Conservation (phyloP, 2,888 invertebrate genomes). For the Drosophila anomalata region DNA sequence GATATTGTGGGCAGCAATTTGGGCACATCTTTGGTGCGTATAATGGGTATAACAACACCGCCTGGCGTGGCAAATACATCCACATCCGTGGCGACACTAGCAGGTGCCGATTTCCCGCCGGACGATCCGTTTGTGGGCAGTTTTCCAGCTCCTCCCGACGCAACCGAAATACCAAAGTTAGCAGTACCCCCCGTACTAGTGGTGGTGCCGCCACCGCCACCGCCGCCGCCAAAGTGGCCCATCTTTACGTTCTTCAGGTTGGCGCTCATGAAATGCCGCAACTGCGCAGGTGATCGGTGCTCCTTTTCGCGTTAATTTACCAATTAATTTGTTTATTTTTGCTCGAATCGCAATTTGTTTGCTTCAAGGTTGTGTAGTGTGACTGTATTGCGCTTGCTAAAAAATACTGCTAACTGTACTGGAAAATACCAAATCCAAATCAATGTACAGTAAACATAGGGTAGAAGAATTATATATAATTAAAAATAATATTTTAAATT, state of each 20-base stretch:
- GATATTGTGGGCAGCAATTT: slow-evolving; percentile 88
- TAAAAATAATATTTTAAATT: not conserved
- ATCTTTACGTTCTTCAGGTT: slow-evolving; percentile 63
- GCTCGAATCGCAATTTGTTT: slow-evolving; percentile 24
- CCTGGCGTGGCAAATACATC: slow-evolving; percentile 49
- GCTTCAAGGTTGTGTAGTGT: slow-evolving; percentile 8
- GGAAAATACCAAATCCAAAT: not conserved
- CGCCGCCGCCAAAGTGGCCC: slow-evolving; percentile 57
- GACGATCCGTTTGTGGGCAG: slow-evolving; percentile 53
- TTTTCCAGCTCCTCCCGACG: slow-evolving; percentile 52
- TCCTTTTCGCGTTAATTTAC: slow-evolving; percentile 36
- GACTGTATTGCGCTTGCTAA: not conserved
- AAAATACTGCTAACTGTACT: no score
- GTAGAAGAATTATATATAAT: not conserved
- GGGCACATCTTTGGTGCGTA: slow-evolving; percentile 89
- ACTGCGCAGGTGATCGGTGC: slow-evolving; percentile 10
- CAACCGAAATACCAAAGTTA: slow-evolving; percentile 24
- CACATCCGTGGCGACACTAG: slow-evolving; percentile 30
- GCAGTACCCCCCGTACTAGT: slow-evolving; percentile 10
- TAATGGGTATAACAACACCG: slow-evolving; percentile 85
- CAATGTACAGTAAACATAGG: not conserved
- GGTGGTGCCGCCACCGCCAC: slow-evolving; percentile 36
- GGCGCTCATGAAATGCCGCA: slow-evolving; percentile 55
- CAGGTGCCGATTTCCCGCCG: slow-evolving; percentile 41
- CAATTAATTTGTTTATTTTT: slow-evolving; percentile 15